Conservation (phyloP, 2,113 vertebrate species). For the Pipra filicauda region DNA sequence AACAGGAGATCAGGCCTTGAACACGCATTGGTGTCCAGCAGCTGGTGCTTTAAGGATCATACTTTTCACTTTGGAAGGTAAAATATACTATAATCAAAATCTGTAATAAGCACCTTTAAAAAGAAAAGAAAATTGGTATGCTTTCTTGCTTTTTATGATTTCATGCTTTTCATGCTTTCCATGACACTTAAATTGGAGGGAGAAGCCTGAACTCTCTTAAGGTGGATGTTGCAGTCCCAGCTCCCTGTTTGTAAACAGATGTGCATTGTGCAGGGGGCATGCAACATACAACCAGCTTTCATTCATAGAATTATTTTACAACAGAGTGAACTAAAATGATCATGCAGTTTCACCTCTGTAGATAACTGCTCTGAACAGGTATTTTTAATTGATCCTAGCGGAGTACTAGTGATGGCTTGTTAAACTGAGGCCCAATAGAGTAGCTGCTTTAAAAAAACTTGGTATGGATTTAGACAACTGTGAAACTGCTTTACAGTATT, state of each 20-base stretch:
- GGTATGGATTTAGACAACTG: not conserved
- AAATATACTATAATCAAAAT: not conserved
- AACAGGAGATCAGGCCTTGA: not conserved
- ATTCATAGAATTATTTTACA: not conserved
- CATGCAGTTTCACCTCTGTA: not conserved
- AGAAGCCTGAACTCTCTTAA: not conserved
- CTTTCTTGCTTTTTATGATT: not conserved
- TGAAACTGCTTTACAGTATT: not conserved
- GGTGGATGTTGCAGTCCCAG: not conserved
- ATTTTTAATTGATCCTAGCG: not conserved
- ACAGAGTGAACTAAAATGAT: not conserved
- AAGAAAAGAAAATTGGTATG: not conserved
- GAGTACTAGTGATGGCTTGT: not conserved
- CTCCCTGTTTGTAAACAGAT: not conserved
- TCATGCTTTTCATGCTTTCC: not conserved
- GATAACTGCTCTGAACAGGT: not conserved
- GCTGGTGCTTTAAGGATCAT: not conserved
- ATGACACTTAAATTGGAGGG: not conserved
- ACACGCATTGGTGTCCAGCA: not conserved
- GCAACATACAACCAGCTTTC: not conserved
- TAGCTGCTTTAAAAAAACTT: not conserved
- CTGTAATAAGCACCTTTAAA: not conserved
- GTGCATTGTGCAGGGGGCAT: not conserved
- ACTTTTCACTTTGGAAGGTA: not conserved
- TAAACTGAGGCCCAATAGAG: not conserved